Evolutionary conservation across 2,113 vertebrate species (phyloP).

Genomic region (Vombatus ursinus): DNA sequence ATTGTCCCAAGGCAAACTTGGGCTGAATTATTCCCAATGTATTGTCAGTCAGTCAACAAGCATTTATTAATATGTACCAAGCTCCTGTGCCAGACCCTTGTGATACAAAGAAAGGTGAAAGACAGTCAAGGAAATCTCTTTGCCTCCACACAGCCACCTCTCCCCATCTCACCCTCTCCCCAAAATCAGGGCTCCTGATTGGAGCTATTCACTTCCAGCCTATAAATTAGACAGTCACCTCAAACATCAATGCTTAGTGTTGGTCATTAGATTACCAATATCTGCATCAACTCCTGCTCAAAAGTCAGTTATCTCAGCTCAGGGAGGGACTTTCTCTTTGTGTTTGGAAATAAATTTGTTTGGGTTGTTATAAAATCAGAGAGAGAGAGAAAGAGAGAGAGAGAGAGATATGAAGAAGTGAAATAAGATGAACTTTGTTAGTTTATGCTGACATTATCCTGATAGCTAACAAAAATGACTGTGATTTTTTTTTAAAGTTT

Average conservation of each 20-base stretch:
- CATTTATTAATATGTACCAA: neutral
- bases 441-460: conserved; percentile 49
- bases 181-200: neutral
- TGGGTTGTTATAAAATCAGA: neutral
- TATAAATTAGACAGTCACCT: neutral
- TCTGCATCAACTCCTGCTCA: neutral
- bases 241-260: neutral
- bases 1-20: too few species aligned
- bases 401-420: neutral
- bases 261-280: neutral
- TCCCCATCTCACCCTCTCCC: neutral
- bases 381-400: neutral
- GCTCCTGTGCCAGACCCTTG: neutral
- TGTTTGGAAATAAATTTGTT: neutral
- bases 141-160: accelerated
- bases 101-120: neutral
- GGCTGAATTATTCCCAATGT: too few species aligned
- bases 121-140: neutral
- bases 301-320: neutral
- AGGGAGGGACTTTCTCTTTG: neutral
- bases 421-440: conserved; percentile 15
- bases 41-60: too few species aligned
- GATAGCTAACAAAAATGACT: conserved; percentile 54
- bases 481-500: conserved; percentile 24
- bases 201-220: neutral